Base-by-base conservation (phyloP, 2,888 invertebrate genomes). In the Drosophila falleni region DNA sequence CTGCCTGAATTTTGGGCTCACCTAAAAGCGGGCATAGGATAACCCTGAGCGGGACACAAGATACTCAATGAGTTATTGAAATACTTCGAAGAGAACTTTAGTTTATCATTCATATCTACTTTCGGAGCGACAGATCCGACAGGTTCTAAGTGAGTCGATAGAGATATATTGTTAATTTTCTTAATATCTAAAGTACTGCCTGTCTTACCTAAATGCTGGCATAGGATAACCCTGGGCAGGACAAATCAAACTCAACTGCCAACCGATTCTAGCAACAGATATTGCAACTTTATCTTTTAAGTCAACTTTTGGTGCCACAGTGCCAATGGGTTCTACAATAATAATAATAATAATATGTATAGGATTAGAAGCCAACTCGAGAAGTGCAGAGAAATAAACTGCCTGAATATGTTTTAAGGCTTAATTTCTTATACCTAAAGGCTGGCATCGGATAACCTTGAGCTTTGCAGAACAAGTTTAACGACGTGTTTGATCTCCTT, bases 11-110 rank as follows among this genome's bases (percentile, higher is more conserved):
- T 11, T 51, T 15, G 19, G 10, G 15, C 90, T 77, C 81, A 93
- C 93, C 93, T 94, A 94, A 94, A 95, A 84, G 93, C 90, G 87
- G 95, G 96, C 90, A 90, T 94, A n/a, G 95, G 95, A 91, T 93
- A 95, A 31, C 95, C 95, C 93, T 96, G 96, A 64, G 95, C 95
- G 56, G 96, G 96, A 91, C 96, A 96, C 81, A 83, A 55, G 5
- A 82, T 61, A 33, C 68, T 81, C 2, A 87, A 51, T 0, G 80
- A 55, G 0, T 46, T 16, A 16, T 54, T 68, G 1, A 35, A 64
- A 2, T 39, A 3, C 15, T 71, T 78, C 5, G 88, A 76, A 6
- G 76, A 58, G 5, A 87, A 92, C 93, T 94, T 93, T 92, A 93
- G 89, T 92, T 94, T 90, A 93, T 96, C 95, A 93, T 94, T 92